A percentile compares a stretch with the other conserved stretches of the same genome.
These are phyloP conservation scores for Rostrhamus sociabilis DNA, from an alignment of 2,797 vertebrate species.

Conservation along the genomic window DNA sequence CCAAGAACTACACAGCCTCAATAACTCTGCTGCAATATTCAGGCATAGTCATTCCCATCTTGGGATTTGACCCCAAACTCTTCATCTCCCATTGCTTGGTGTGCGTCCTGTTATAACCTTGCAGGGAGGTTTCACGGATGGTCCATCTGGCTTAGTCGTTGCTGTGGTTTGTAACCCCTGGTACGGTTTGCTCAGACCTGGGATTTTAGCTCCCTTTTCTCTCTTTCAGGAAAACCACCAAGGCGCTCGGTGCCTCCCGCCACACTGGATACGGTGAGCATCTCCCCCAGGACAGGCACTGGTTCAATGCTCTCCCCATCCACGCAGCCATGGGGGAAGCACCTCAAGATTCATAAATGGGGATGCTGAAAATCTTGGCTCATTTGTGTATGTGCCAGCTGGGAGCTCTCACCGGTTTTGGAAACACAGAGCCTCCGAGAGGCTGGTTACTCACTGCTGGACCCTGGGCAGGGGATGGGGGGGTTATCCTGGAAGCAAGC, in stretches of 20 bases:
- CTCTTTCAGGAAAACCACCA: not conserved
- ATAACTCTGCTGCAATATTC: not conserved
- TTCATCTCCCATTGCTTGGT: rapidly evolving
- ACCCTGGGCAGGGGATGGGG: rapidly evolving
- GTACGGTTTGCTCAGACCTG: not conserved
- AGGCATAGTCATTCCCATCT: rapidly evolving
- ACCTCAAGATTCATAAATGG: not conserved
- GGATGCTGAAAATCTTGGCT: not conserved
- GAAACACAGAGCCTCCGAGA: not conserved
- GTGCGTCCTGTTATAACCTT: not conserved
- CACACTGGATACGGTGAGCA: not conserved
- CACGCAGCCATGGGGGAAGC: rapidly evolving
- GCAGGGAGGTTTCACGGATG: not conserved
- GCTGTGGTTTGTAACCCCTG: not conserved
- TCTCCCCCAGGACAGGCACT: not conserved
- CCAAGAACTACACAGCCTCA: not conserved
- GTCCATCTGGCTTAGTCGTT: not conserved
- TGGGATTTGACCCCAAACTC: not conserved
- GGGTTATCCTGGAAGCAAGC: not conserved
- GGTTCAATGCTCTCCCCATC: not conserved
- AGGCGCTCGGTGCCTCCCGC: not conserved
- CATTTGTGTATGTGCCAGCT: rapidly evolving
- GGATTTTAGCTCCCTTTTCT: not conserved
- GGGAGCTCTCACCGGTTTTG: not conserved
- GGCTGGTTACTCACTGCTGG: not conserved